These are phyloP conservation scores for Augiades crinisus DNA, from an alignment of 2,888 invertebrate species.

Conservation along the genomic window DNA sequence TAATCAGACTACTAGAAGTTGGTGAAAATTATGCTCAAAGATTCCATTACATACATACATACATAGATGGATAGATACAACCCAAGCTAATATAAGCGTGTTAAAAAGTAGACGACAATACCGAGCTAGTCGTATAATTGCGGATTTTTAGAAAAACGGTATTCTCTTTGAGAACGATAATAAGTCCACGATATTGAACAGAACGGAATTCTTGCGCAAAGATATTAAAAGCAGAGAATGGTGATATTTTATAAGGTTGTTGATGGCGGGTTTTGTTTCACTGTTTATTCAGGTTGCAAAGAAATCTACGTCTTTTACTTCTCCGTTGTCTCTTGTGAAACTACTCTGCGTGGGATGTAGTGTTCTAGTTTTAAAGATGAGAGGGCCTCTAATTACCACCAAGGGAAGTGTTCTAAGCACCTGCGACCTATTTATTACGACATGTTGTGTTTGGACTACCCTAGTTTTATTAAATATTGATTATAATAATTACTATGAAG, in stretches of 20 bases:
- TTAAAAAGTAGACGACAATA: not conserved
- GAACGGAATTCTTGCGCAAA: not conserved
- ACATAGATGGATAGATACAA: too few species aligned
- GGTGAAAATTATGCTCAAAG: too few species aligned
- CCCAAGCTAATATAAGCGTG: too few species aligned
- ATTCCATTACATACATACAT: too few species aligned
- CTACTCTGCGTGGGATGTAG: slow-evolving; percentile 1
- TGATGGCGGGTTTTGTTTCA: not conserved
- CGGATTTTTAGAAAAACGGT: not conserved
- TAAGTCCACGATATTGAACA: not conserved
- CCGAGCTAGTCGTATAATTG: not conserved
- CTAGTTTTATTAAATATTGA: too few species aligned
- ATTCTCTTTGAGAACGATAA: not conserved
- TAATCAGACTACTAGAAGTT: too few species aligned
- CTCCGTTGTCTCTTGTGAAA: not conserved
- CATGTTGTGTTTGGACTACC: not conserved
- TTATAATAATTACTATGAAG: too few species aligned
- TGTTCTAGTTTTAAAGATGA: not conserved
- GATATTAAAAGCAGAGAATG: not conserved
- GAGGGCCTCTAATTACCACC: not conserved
- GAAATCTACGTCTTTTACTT: not conserved
- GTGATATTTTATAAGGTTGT: not conserved
- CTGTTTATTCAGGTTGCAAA: not conserved
- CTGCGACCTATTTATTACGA: not conserved
- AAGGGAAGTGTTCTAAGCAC: not conserved